These are phyloP conservation scores for Penaeus vannamei DNA, from an alignment of 1,140 invertebrate species.

Conservation along the genomic window DNA sequence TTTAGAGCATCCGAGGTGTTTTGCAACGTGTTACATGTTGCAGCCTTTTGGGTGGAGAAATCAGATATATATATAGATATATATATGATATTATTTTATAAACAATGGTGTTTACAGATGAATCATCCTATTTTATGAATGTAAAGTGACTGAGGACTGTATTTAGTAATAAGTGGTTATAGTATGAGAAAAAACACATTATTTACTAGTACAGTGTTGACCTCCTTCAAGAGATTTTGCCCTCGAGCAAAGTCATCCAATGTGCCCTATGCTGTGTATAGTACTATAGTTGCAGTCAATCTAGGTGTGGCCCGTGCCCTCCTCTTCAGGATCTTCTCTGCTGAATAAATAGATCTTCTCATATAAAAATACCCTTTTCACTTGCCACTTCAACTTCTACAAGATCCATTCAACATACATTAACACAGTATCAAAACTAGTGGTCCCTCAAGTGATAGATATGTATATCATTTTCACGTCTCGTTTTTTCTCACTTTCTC, in stretches of 20 bases:
- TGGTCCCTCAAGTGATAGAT: too few relatives aligned
- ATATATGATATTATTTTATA: slow-evolving; percentile 35
- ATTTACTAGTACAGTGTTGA: slow-evolving; percentile 40
- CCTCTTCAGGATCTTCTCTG: not conserved
- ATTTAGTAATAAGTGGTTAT: not conserved
- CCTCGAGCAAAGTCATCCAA: slow-evolving; percentile 52
- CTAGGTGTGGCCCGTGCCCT: slow-evolving; percentile 53
- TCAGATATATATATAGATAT: slow-evolving; percentile 25
- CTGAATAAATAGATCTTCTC: too few relatives aligned
- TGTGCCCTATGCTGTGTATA: slow-evolving; percentile 63
- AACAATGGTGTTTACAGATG: slow-evolving; percentile 34
- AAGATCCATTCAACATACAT: slow-evolving; percentile 2
- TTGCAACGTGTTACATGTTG: not conserved
- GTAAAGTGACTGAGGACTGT: slow-evolving; percentile 46
- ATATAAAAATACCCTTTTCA: not conserved
- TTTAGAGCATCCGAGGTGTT: too few relatives aligned
- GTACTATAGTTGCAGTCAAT: slow-evolving; percentile 43
- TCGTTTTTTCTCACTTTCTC: too few relatives aligned
- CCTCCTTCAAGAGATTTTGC: slow-evolving; percentile 42
- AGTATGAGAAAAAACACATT: not conserved
- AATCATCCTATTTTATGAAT: slow-evolving; percentile 54
- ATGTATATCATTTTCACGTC: too few relatives aligned
- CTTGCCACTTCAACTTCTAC: not conserved
- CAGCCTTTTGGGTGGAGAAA: not conserved
- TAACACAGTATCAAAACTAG: too few relatives aligned